Evolutionary conservation across 2,797 vertebrate genomes (phyloP), one percentile per base, ranked within the genome.

Genomic region (Eospalax fontanierii): DNA sequence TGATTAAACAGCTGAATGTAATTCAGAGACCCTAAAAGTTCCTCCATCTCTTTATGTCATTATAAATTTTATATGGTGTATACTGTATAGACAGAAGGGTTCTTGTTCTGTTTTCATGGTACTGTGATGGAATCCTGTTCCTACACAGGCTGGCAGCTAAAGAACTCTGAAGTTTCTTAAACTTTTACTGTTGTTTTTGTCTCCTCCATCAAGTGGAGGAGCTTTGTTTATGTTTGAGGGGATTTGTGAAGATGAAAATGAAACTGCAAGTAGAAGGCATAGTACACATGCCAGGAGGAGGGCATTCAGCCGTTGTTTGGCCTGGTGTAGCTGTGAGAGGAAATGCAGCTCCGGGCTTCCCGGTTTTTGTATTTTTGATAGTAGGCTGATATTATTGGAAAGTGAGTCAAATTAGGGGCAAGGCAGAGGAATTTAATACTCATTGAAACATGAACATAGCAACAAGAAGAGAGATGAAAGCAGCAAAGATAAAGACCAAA

Each of bases 401-500:
- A 95, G 66, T 61, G 43, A 95, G 66, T 94, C 94, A 90, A 78
- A 94, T 92, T 76, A 46, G 50, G 92, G 81, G 54, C 65, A 78
- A 66, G 65, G 82, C 75, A 87, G 46, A 81, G 14, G 75, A 89
- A 93, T 96, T 83, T 93, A 87, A 85, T 88, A 97, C 81, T 88
- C 54, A 76, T 88, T 95, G 91, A 94, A 96, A 82, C 43, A 21
- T 87, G 86, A 94, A 65, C 82, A 40, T 24, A 91, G 68, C 90
- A 90, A 78, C 74, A 68, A 82, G 88, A 87, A 82, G 83, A 59
- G 65, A 76, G 82, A 95, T 97, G 94, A 95, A 95, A 85, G 78
- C 82, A 89, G 57, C 61, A n/a, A 95, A 50, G 66, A 82, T 92
- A 90, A 95, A 92, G 93, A 97, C 91, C 78, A 74, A 86, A 94